These are phyloP conservation scores for Periphyllus acericola DNA, from an alignment of 2,888 invertebrate species.

Conservation along the genomic window DNA sequence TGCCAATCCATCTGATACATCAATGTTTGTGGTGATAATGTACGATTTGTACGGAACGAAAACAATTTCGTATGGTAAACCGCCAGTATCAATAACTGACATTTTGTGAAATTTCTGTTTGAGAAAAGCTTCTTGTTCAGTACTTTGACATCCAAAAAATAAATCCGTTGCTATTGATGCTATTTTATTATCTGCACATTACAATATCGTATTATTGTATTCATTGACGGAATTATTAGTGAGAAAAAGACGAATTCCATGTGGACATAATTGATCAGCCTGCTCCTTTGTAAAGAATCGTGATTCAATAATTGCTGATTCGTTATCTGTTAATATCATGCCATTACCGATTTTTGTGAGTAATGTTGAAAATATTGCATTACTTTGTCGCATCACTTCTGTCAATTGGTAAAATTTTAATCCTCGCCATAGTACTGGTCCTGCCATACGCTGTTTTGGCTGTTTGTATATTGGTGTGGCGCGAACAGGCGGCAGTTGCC, in stretches of 20 bases:
- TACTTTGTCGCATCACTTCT: background rate
- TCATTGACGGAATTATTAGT: background rate
- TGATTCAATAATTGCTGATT: background rate
- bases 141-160: background rate
- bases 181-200: slow-evolving; percentile 63
- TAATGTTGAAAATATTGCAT: background rate
- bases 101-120: slow-evolving; percentile 48
- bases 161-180: slow-evolving; percentile 62
- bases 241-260: background rate
- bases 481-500: slow-evolving; percentile 66
- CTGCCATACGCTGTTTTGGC: background rate
- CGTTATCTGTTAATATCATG: background rate
- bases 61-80: slow-evolving; percentile 44
- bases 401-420: background rate
- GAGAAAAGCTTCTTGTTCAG: background rate
- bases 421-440: background rate
- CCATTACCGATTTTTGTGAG: slow-evolving; percentile 9
- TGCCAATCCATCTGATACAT: slow-evolving; percentile 52
- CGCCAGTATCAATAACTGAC: slow-evolving; percentile 25
- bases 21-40: slow-evolving; percentile 55
- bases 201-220: background rate
- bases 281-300: background rate
- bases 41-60: slow-evolving; percentile 52
- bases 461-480: slow-evolving; percentile 63
- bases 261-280: background rate